Percentiles rank a stretch among this genome's conserved stretches.
Conservation (phyloP, 2,888 invertebrate species). For the Drosophila nr. perissopoda region DNA sequence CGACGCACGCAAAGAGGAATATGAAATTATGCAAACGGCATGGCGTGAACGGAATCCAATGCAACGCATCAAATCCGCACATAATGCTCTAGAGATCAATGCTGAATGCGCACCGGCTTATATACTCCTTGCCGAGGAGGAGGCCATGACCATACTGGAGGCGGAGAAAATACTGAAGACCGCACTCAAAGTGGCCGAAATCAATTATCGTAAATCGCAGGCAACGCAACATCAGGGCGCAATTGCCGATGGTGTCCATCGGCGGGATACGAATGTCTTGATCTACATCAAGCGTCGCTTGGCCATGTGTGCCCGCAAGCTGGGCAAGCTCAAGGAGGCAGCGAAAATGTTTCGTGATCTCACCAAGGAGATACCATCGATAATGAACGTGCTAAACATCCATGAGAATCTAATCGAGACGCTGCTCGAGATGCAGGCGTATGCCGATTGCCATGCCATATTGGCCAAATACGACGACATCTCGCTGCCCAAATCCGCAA, state of each 20-base stretch:
- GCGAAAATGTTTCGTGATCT: constrained; percentile 98
- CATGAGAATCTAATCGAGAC: constrained; percentile 99
- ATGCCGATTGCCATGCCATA: constrained; percentile 97
- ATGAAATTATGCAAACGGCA: constrained; percentile 97
- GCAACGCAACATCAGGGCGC: constrained; percentile 91
- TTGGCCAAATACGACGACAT: constrained; percentile 96
- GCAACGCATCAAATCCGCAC: constrained; percentile 95
- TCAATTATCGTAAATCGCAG: constrained; percentile 92
- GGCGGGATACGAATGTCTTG: constrained; percentile 96
- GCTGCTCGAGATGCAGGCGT: constrained; percentile 97
- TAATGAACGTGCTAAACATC: constrained; percentile 96
- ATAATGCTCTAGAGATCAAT: constrained; percentile 93
- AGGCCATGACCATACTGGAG: constrained; percentile 96
- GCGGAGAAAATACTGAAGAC: constrained; percentile 93
- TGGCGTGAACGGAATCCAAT: constrained; percentile 97
- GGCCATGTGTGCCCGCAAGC: constrained; percentile 98
- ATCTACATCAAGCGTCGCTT: constrained; percentile 97
- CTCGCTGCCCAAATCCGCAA: constrained; percentile 96
- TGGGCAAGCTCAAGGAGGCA: constrained; percentile 97
- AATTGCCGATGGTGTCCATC: constrained; percentile 90
- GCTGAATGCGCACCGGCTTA: constrained; percentile 97
- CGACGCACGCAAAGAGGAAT: constrained; percentile 94
- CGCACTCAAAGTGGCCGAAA: constrained; percentile 93
- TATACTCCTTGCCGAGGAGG: constrained; percentile 98
- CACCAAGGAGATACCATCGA: constrained; percentile 97